phyloP scores from a whole-genome alignment of 2,888 invertebrate species.

The Synergus laeviventris region DNA sequence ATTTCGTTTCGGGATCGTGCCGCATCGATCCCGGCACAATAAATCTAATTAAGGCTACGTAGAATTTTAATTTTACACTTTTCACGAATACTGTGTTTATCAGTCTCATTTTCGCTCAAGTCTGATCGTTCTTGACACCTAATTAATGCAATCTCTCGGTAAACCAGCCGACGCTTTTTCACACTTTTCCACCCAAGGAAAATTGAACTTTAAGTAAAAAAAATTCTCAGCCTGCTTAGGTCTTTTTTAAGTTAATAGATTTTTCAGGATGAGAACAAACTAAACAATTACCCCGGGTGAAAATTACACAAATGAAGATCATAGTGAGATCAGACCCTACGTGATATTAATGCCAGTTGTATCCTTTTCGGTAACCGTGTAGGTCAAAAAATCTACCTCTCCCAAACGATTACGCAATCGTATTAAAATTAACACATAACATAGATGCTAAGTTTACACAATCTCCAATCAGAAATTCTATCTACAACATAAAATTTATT shows the following conservation, averaged over 20 bases:
- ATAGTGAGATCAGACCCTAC: slow-evolving; percentile 54
- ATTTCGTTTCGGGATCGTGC: slow-evolving; percentile 59
- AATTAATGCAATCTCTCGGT: slow-evolving; percentile 25
- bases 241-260: neutral
- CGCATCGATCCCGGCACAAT: slow-evolving; percentile 46
- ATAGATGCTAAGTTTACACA: neutral
- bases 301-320: neutral
- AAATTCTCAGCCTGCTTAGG: neutral
- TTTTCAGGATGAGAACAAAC: neutral
- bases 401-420: slow-evolving; percentile 18
- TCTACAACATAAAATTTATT: neutral
- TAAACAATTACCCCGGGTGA: neutral
- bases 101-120: slow-evolving; percentile 72
- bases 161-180: slow-evolving; percentile 38
- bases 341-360: slow-evolving; percentile 74
- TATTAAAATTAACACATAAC: slow-evolving; percentile 1
- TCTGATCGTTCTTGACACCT: slow-evolving; percentile 43
- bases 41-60: slow-evolving; percentile 69
- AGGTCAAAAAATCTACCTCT: slow-evolving; percentile 48
- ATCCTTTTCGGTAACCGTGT: slow-evolving; percentile 64
- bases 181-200: neutral
- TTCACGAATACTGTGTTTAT: slow-evolving; percentile 74
- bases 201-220: slow-evolving; percentile 41
- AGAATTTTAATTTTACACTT: slow-evolving; percentile 61
- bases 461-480: neutral